phyloP scores from a whole-genome alignment of 2,113 vertebrate genomes.

The Ariopsis seemanni region DNA sequence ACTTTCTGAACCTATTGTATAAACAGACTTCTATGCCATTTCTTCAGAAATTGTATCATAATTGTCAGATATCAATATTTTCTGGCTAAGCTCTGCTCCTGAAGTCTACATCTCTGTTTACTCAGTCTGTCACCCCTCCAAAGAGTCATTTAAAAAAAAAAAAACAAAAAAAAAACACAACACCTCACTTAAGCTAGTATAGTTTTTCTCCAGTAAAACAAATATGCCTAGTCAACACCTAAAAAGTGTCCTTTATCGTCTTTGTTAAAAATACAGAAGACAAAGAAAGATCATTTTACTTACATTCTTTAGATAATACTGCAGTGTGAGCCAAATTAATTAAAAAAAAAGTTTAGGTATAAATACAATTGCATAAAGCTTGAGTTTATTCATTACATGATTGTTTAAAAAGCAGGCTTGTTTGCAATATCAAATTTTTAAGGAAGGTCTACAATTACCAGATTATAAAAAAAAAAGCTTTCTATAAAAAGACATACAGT shows the following conservation, averaged over 20 bases:
- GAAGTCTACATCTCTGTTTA: no score
- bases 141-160: no score
- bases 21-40: no score
- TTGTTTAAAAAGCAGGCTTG: background rate
- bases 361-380: background rate
- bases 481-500: background rate
- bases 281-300: background rate
- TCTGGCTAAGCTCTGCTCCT: no score
- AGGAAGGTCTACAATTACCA: background rate
- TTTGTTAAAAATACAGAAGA: slow-evolving; percentile 1
- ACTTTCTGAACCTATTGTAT: background rate
- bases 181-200: background rate
- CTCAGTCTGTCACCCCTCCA: no score
- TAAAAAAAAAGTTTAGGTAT: background rate
- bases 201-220: background rate
- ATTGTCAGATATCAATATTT: no score
- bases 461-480: background rate
- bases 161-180: no score
- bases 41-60: no score
- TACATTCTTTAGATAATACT: background rate
- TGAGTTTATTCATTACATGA: background rate
- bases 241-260: background rate
- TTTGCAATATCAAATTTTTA: background rate
- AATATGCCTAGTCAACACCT: background rate
- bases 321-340: background rate